These are phyloP conservation scores for Melanotaenia pygmaea DNA, from an alignment of 2,797 vertebrate genomes.

Conservation along the genomic window DNA sequence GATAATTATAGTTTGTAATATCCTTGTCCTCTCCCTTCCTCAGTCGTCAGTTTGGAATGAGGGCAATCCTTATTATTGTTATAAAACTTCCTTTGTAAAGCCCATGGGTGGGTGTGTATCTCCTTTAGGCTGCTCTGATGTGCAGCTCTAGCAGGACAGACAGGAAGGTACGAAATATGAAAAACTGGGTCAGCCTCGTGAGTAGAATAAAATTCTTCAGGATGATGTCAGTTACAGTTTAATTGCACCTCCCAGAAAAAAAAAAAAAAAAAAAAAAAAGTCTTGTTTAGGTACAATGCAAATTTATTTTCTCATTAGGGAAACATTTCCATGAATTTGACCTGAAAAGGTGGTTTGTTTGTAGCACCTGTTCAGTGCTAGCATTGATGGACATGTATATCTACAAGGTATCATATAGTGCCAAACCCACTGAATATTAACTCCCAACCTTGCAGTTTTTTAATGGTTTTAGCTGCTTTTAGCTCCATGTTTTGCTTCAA, in stretches of 20 bases:
- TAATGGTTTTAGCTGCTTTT: conserved; percentile 17
- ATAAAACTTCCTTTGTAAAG: conserved; percentile 48
- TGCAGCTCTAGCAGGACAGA: conserved; percentile 33
- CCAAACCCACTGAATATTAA: conserved; percentile 6
- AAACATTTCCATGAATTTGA: neutral
- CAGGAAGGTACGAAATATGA: conserved; percentile 35
- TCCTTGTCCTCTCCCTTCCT: conserved; percentile 15
- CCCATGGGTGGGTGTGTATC: conserved; percentile 47
- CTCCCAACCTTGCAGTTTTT: conserved; percentile 10
- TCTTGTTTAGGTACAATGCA: neutral
- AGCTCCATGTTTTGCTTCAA: conserved; percentile 38
- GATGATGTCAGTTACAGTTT: conserved; percentile 6
- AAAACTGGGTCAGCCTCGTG: conserved; percentile 58
- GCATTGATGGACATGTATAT: neutral
- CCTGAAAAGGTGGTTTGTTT: neutral
- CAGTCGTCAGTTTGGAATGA: conserved; percentile 45
- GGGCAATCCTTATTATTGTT: conserved; percentile 57
- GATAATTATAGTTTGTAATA: conserved; percentile 40
- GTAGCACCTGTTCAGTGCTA: neutral
- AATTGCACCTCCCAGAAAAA: neutral
- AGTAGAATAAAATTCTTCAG: conserved; percentile 21
- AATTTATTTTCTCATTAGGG: neutral
- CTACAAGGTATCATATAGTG: conserved; percentile 1
- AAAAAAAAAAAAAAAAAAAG: neutral
- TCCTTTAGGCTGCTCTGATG: conserved; percentile 44